These are phyloP conservation scores for Sylvilagus bachmani DNA, from an alignment of 2,113 vertebrate species.

Conservation along the genomic window DNA sequence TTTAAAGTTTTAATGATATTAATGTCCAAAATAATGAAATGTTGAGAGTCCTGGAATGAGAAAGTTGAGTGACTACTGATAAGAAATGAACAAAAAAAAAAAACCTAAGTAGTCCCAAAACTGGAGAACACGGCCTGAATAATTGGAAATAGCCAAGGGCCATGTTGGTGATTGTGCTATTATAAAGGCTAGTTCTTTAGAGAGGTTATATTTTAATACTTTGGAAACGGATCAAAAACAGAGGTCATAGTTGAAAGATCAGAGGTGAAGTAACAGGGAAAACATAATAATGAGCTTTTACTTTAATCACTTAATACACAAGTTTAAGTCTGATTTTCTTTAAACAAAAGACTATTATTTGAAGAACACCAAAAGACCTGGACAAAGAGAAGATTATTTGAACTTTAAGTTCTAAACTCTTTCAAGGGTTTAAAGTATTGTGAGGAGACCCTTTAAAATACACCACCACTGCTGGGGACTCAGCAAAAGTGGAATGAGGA, in stretches of 20 bases:
- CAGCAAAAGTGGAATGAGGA: conserved; percentile 68
- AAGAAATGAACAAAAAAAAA: conserved; percentile 25
- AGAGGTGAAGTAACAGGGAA: conserved; percentile 75
- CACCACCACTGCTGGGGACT: conserved; percentile 47
- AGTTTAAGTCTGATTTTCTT: conserved; percentile 77
- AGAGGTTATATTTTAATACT: conserved; percentile 69
- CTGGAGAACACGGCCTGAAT: conserved; percentile 30
- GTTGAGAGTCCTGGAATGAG: conserved; percentile 25
- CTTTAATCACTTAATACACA: conserved; percentile 80
- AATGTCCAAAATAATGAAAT: conserved; percentile 41
- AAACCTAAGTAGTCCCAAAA: conserved; percentile 40
- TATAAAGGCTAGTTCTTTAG: conserved; percentile 63
- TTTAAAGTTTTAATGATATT: conserved; percentile 51
- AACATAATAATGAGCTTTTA: conserved; percentile 77
- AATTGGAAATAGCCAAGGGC: conserved; percentile 62
- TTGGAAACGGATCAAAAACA: conserved; percentile 77
- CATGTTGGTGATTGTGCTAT: conserved; percentile 31
- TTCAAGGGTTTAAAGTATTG: conserved; percentile 73
- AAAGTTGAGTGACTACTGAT: neutral
- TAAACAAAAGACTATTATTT: conserved; percentile 79
- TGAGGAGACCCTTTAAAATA: conserved; percentile 68
- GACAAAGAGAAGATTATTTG: conserved; percentile 75
- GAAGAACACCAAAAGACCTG: conserved; percentile 71
- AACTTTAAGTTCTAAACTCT: conserved; percentile 80
- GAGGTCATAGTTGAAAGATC: conserved; percentile 76